phyloP scores from a whole-genome alignment of 2,113 vertebrate species.

The Erpornis zantholeuca region DNA sequence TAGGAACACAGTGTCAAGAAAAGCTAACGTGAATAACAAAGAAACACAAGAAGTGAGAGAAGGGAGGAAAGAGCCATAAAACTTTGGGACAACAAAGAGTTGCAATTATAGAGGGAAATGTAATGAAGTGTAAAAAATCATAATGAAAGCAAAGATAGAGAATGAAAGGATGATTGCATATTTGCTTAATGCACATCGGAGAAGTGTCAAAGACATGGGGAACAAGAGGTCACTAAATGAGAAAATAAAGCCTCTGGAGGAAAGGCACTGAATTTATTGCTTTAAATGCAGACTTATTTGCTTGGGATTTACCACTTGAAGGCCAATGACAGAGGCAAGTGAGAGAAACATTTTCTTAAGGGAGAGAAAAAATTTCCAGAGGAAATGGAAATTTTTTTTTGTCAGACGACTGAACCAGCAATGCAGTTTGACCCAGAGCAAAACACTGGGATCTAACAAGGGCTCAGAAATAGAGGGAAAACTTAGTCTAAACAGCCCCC shows the following conservation, averaged over 20 bases:
- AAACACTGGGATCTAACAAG: neutral
- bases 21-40: constrained; percentile 50
- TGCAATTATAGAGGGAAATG: constrained; percentile 43
- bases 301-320: neutral
- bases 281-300: constrained; percentile 24
- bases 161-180: constrained; percentile 48
- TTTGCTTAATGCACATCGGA: constrained; percentile 57
- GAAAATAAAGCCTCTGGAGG: constrained; percentile 49
- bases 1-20: constrained; percentile 59
- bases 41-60: constrained; percentile 52
- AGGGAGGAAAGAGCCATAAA: constrained; percentile 61
- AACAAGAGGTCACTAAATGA: constrained; percentile 58
- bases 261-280: constrained; percentile 24
- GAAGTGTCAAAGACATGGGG: constrained; percentile 56
- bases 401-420: neutral
- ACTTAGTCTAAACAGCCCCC: neutral
- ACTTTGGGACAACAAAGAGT: constrained; percentile 44
- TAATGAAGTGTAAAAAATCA: constrained; percentile 67
- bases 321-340: neutral
- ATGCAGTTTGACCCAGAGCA: neutral
- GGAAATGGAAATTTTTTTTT: neutral
- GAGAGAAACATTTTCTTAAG: neutral
- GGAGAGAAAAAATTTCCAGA: neutral
- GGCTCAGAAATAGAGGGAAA: neutral
- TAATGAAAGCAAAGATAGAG: constrained; percentile 61